Conservation (phyloP, 2,797 vertebrate genomes). For the Neosilurus mollespiculum region DNA sequence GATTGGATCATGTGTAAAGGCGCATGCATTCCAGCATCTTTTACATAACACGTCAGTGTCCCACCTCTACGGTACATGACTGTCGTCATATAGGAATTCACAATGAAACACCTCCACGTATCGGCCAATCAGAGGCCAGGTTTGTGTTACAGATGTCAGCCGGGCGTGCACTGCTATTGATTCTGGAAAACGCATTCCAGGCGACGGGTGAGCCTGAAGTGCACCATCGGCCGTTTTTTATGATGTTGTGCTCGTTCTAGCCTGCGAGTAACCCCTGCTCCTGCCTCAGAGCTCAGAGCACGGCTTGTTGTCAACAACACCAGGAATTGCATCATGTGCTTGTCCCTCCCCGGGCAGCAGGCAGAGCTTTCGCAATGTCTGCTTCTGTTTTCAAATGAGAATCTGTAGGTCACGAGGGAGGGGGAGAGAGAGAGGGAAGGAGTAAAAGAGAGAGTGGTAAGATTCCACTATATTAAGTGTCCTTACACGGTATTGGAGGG, state of each 20-base stretch:
- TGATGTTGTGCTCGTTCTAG: constrained; percentile 56
- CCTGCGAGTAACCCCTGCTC: constrained; percentile 59
- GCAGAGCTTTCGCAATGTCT: constrained; percentile 72
- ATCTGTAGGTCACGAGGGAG: constrained; percentile 57
- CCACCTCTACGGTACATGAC: background rate
- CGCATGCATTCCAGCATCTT: background rate
- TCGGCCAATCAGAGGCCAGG: constrained; percentile 42
- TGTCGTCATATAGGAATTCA: background rate
- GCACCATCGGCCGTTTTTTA: constrained; percentile 45
- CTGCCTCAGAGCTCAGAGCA: constrained; percentile 40
- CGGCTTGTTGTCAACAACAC: constrained; percentile 70
- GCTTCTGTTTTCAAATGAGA: constrained; percentile 59
- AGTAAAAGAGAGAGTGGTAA: constrained; percentile 64
- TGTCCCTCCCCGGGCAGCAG: constrained; percentile 40
- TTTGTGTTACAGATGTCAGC: constrained; percentile 14
- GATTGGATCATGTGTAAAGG: background rate
- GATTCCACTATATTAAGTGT: constrained; percentile 64
- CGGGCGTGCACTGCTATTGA: constrained; percentile 28
- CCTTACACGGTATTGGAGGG: constrained; percentile 57
- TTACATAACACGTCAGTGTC: background rate
- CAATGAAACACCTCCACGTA: constrained; percentile 38
- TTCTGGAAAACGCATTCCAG: constrained; percentile 40
- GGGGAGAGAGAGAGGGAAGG: constrained; percentile 27
- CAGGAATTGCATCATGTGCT: constrained; percentile 69
- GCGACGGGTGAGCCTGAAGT: constrained; percentile 9